phyloP scores from a whole-genome alignment of 2,888 invertebrate genomes.

The Euplexia lucipara region DNA sequence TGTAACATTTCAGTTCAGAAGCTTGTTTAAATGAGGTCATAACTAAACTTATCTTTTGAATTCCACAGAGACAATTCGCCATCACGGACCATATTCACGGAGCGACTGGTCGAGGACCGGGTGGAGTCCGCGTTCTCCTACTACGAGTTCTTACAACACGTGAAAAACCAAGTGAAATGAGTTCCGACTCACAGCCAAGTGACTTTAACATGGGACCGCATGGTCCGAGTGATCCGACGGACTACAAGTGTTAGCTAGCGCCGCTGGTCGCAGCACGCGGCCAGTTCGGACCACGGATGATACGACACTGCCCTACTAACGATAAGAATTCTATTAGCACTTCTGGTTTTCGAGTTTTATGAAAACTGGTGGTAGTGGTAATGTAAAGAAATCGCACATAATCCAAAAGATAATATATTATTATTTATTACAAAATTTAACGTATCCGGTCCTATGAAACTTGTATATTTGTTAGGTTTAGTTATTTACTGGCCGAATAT shows the following conservation, averaged over 20 bases:
- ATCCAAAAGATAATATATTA: slow-evolving; percentile 34
- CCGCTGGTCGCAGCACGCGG: slow-evolving; percentile 15
- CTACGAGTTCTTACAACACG: slow-evolving; percentile 99
- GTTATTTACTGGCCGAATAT: slow-evolving; percentile 28
- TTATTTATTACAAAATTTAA: slow-evolving; percentile 50
- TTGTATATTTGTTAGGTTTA: slow-evolving; percentile 44
- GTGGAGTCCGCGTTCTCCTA: slow-evolving; percentile 98
- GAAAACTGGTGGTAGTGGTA: slow-evolving; percentile 62
- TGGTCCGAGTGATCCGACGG: slow-evolving; percentile 53
- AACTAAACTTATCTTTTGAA: slow-evolving; percentile 20
- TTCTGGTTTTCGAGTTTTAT: slow-evolving; percentile 68
- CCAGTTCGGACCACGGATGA: slow-evolving; percentile 37
- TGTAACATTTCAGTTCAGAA: too few relatives aligned
- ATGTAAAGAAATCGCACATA: slow-evolving; percentile 44
- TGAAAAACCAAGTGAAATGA: slow-evolving; percentile 97
- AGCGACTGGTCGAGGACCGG: slow-evolving; percentile 98
- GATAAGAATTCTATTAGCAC: slow-evolving; percentile 65
- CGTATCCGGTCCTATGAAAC: not conserved
- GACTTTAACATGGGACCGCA: slow-evolving; percentile 62
- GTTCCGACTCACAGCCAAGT: slow-evolving; percentile 67
- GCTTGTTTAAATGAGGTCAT: not conserved
- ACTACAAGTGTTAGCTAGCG: slow-evolving; percentile 58
- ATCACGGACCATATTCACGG: slow-evolving; percentile 95
- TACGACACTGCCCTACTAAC: slow-evolving; percentile 77
- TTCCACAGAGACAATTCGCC: slow-evolving; percentile 97